Conservation (phyloP, 2,888 invertebrate genomes). For the Eilema griseolum region DNA sequence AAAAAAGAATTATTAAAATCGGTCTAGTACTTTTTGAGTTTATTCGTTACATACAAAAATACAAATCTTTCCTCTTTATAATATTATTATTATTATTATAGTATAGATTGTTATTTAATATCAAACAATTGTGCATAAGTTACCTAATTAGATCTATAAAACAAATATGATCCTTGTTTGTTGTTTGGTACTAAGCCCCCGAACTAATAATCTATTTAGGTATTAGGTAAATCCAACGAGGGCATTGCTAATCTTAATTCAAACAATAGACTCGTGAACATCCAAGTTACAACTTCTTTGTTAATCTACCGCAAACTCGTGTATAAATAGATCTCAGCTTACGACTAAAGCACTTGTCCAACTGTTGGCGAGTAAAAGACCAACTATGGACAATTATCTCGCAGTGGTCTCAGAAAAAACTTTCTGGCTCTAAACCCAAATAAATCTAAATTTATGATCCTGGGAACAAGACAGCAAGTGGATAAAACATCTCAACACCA, state of each 20-base stretch:
- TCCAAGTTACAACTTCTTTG: constrained; percentile 50
- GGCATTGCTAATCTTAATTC: constrained; percentile 44
- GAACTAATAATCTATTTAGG: constrained; percentile 34
- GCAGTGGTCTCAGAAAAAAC: no score
- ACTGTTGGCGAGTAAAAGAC: not conserved
- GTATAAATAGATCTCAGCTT: constrained; percentile 42
- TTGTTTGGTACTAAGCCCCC: constrained; percentile 33
- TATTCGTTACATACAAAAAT: no score
- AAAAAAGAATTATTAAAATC: no score
- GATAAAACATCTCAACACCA: no score
- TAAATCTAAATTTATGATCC: no score
- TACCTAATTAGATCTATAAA: not conserved
- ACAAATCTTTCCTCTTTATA: no score
- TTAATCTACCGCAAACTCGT: constrained; percentile 46
- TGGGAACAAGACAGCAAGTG: no score
- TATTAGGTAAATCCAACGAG: constrained; percentile 44
- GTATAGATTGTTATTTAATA: no score
- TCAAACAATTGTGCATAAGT: no score
- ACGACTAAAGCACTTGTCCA: constrained; percentile 20
- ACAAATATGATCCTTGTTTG: constrained; percentile 27
- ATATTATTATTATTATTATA: no score
- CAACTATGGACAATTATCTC: not conserved
- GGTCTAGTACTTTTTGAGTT: no score
- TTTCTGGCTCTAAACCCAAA: no score
- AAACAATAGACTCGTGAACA: constrained; percentile 44